Base-by-base conservation (phyloP, 2,113 vertebrate species). In the Numenius arquata region DNA sequence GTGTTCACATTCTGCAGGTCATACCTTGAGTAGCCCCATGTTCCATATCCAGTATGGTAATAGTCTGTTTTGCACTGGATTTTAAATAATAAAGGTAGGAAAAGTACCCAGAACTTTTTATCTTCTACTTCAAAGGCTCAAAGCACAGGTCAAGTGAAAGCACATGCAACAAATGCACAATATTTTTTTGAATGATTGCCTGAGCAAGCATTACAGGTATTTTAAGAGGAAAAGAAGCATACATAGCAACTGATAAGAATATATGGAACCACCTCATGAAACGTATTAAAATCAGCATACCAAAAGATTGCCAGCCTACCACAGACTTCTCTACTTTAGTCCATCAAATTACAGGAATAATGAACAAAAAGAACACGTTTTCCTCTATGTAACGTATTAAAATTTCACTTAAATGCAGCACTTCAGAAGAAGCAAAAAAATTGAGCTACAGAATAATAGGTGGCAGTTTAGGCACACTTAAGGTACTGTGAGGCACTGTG, bases 81-180 rank as follows among this genome's bases (percentile, higher is more conserved):
- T 89, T 95, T 70, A 87, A 92, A 81, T 13, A 29, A 67, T 3
- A 2, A 58, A 80, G 21, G 36, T 23, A 87, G 25, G 63, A 72
- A 47, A 45, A 85, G 22, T 4, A 77, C 1, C 2, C 30, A 81
- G 40, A 96, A 71, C 34, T 84, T 90, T 3, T 26, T 30, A 58
- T 50, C 50, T 84, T 63, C 47, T 74, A 59, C 53, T 91, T 50
- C 36, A 38, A 66, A 89, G 20, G 32, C 9, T 81, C 32, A 72
- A 82, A 88, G 19, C 52, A 85, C 7, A 78, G 19, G 26, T 52
- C 58, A 92, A 58, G 29, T 76, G 23, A 65, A 88, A 90, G 63
- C 0, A 0, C 6, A 11, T 5, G 52, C 55, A 88, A 43, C n/a
- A 53, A 93, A 77, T 0, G 3, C 40, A 76, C 30, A 30, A 1